Conservation (phyloP, 2,888 invertebrate genomes). For the Chydorus sphaericus region DNA sequence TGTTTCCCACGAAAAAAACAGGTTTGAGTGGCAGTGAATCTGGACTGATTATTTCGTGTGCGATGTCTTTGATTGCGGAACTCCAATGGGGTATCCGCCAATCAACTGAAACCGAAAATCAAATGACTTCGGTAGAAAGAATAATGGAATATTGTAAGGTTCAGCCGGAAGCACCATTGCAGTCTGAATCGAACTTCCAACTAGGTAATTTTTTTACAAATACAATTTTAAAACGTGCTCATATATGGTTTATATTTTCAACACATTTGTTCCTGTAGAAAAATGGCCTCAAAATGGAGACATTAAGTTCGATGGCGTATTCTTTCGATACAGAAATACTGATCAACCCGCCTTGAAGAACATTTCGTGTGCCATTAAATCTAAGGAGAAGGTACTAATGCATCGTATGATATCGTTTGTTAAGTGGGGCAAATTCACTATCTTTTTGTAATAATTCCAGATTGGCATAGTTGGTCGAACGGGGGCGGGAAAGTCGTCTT, state of each 20-base stretch:
- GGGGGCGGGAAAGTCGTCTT: constrained; percentile 30
- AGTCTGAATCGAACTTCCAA: too few relatives aligned
- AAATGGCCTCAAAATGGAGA: too few relatives aligned
- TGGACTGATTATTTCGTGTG: constrained; percentile 25
- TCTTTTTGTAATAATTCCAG: constrained; percentile 6
- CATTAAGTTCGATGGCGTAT: too few relatives aligned
- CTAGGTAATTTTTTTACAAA: too few relatives aligned
- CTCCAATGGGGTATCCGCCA: constrained; percentile 79
- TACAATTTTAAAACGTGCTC: too few relatives aligned
- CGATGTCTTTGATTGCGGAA: constrained; percentile 32
- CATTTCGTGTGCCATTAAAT: not conserved
- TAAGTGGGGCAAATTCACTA: too few relatives aligned
- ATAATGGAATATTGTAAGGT: constrained; percentile 50
- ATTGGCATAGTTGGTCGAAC: constrained; percentile 23
- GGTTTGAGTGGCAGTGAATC: too few relatives aligned
- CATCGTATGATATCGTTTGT: too few relatives aligned
- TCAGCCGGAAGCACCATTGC: constrained; percentile 49
- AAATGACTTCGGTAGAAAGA: constrained; percentile 47
- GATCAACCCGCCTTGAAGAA: not conserved
- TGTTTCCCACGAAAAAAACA: not conserved
- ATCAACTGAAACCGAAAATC: constrained; percentile 73
- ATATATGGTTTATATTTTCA: too few relatives aligned
- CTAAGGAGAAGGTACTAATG: constrained; percentile 1
- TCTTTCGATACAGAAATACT: too few relatives aligned
- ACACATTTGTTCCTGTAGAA: too few relatives aligned